Evolutionary conservation across 1,140 invertebrate genomes (phyloP).

Genomic region (Mizuhopecten yessoensis): DNA sequence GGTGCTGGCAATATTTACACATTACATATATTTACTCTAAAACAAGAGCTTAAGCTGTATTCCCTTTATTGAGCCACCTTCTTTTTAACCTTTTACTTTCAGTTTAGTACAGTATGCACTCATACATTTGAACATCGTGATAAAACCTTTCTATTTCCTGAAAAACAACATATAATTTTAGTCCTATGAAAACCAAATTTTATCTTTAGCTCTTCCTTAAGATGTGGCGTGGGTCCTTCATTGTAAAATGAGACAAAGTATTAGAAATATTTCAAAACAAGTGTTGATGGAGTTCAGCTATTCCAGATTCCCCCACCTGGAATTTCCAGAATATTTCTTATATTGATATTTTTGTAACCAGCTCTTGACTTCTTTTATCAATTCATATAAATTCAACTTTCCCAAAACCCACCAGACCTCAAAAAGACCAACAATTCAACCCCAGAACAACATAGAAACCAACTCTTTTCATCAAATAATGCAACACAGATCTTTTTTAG

Average conservation of each 20-base stretch:
- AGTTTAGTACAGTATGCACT: neutral
- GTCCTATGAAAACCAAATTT: neutral
- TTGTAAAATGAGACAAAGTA: neutral
- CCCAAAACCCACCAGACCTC: neutral
- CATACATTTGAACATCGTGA: neutral
- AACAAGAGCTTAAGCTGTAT: neutral
- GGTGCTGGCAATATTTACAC: neutral
- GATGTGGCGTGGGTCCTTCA: neutral
- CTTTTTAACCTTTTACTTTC: neutral
- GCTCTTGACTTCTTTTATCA: neutral
- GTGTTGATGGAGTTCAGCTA: neutral
- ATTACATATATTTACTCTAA: neutral
- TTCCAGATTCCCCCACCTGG: neutral
- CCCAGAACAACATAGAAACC: neutral
- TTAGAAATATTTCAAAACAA: neutral
- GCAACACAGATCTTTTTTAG: neutral
- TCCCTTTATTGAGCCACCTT: neutral
- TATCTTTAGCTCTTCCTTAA: neutral
- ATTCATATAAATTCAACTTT: no score
- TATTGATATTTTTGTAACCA: neutral
- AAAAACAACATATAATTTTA: neutral
- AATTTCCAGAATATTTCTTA: neutral
- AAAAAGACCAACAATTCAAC: neutral
- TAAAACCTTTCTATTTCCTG: no score
- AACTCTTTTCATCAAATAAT: neutral